Evolutionary conservation across 2,888 invertebrate genomes (phyloP), one percentile per base, ranked within the genome.

Genomic region (Dendrolimus pini): DNA sequence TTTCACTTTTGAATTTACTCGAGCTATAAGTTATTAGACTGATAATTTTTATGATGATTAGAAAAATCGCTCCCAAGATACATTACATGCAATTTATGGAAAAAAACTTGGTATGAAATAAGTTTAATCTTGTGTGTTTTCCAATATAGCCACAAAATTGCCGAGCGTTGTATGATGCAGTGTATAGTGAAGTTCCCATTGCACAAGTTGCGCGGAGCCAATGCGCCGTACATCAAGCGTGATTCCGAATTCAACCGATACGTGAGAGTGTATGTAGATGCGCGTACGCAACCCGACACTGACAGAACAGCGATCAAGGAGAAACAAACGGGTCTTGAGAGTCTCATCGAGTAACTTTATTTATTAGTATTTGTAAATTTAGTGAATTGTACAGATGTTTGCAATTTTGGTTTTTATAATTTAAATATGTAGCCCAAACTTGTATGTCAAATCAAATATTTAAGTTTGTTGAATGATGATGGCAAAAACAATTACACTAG

Each of bases 101-200:
- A 18, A 30, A 30, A 30, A 30, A 30, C 30, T 30, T 30, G 3
- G 30, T 0, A 3, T 3, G 30, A 30, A 30, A 30, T 30, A 3
- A 18, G 18, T 30, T 30, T 30, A 30, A 30, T 30, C 30, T 30
- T 30, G 6, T 30, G 9, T 7, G 53, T 56, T 30, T 52, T 54
- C n/a, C 7, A 54, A 66, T 68, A 3, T 70, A 89, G 89, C 58
- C 85, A 81, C 71, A 89, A 89, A 67, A 78, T 89, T 58, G 89
- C 89, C 0, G 89, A 89, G 62, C 80, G 84, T 12, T 85, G 85
- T 64, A 83, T 83, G 78, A 68, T 89, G 52, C 77, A 79, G 41
- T 89, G 87, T 65, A 61, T 86, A 30, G 73, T 75, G 0, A 83
- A 79, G 65, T 88, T 78, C 54, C 87, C 89, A 0, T 65, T 89